Base-by-base conservation (phyloP, 2,797 vertebrate genomes). In the Pyrocephalus nanus region DNA sequence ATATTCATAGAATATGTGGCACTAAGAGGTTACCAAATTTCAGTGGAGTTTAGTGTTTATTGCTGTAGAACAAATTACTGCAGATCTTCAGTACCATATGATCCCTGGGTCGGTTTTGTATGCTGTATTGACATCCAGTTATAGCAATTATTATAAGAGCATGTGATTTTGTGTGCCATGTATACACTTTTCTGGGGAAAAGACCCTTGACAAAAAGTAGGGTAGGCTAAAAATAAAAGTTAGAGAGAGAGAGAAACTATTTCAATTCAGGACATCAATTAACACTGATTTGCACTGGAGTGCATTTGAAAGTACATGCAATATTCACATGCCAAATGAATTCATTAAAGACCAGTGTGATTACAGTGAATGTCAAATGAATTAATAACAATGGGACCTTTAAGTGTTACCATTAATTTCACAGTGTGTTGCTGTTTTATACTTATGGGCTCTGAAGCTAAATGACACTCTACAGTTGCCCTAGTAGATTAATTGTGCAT, bases 341-440 rank as follows among this genome's bases (percentile, higher is more conserved):
- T 98, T 98, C 96, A 97, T 98, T 98, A 97, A 96, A 96, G 97
- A 97, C 92, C 95, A 66, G 92, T 97, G 97, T 97, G 98, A 98
- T 98, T 97, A 96, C 97, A 98, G 96, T 96, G 97, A 97, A 97
- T 97, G 96, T 97, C 98, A 98, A 98, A 97, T 97, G 97, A 98
- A 98, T 98, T 98, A 98, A 98, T 98, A 98, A 98, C 97, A 98
- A 98, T 97, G 96, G 97, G 93, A 96, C 95, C 97, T 97, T 97
- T 97, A 97, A 97, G 97, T 97, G 97, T 97, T 97, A 97, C 96
- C 97, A 97, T 97, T 98, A 97, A 96, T 97, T 97, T 98, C 98
- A 97, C 98, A 97, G 97, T 97, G 82, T 98, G 98, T 97, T 97
- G 91, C 97, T 97, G 91, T 96, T 97, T 97, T 96, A 97, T 97